Evolutionary conservation across 2,113 vertebrate genomes (phyloP).

Genomic region (Macrotis lagotis): DNA sequence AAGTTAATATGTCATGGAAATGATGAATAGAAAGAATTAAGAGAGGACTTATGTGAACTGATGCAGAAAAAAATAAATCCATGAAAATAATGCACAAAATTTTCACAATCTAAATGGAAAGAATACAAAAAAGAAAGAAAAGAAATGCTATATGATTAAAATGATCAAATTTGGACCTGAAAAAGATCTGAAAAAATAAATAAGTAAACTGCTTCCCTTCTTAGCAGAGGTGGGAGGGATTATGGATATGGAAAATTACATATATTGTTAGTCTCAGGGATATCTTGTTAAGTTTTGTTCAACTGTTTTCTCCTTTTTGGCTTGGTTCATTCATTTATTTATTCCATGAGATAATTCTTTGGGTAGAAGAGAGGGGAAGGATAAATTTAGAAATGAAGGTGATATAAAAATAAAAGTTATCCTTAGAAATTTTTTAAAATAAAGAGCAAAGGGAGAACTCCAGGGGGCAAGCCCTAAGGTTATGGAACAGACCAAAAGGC

Average conservation of each 20-base stretch:
- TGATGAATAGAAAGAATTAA: not conserved
- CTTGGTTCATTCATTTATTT: not conserved
- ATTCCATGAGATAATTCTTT: not conserved
- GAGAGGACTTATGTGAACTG: not conserved
- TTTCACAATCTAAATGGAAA: not conserved
- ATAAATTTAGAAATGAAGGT: not conserved
- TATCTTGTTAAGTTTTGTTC: not conserved
- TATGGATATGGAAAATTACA: not conserved
- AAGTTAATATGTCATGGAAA: not conserved
- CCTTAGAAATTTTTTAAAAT: not conserved
- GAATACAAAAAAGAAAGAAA: not conserved
- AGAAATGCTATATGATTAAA: not conserved
- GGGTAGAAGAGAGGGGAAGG: not conserved
- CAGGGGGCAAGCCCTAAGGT: not conserved
- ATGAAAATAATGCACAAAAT: not conserved
- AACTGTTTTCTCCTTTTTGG: not conserved
- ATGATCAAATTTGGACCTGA: not conserved
- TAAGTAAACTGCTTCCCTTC: not conserved
- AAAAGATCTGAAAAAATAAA: not conserved
- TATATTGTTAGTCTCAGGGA: not conserved
- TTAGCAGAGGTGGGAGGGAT: not conserved
- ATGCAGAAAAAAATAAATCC: not conserved
- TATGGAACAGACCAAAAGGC: not conserved
- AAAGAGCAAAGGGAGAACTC: not conserved
- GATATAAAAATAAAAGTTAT: not conserved